phyloP scores from a whole-genome alignment of 1,140 invertebrate genomes.

The Rhagoletis pomonella region DNA sequence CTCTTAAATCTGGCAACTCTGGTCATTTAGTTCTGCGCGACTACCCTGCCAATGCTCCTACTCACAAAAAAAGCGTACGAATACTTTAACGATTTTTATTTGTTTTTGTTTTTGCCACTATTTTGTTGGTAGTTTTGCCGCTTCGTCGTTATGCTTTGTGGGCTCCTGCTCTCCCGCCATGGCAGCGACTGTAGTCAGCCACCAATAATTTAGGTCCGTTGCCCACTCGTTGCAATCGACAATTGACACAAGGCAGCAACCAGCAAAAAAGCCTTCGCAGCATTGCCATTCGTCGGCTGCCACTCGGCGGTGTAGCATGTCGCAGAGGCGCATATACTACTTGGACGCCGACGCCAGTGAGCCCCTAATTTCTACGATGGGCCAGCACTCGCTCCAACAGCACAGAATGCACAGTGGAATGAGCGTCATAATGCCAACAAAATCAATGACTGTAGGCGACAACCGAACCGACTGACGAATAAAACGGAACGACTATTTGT shows the following conservation, averaged over 20 bases:
- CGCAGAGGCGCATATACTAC: not conserved
- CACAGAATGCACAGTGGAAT: not conserved
- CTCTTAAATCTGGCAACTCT: not conserved
- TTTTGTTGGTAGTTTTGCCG: not conserved
- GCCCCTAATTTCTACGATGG: not conserved
- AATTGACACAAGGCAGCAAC: constrained; percentile 1
- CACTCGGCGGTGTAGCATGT: not conserved
- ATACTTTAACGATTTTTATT: not conserved
- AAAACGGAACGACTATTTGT: not conserved
- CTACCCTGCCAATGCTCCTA: not conserved
- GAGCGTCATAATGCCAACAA: not conserved
- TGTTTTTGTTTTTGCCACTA: not conserved
- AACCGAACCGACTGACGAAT: not conserved
- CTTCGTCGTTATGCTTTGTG: not conserved
- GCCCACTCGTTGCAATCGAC: not conserved
- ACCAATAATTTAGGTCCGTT: constrained; percentile 16
- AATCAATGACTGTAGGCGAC: not conserved
- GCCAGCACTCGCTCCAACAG: not conserved
- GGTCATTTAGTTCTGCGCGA: not conserved
- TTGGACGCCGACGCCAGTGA: not conserved
- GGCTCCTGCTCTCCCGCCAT: not conserved
- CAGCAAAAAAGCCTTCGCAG: constrained; percentile 11
- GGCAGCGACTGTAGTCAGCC: not conserved
- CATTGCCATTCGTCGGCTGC: constrained; percentile 16
- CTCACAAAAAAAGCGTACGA: not conserved